Conservation (phyloP, 2,797 vertebrate genomes). For the Gephyroberyx darwinii region DNA sequence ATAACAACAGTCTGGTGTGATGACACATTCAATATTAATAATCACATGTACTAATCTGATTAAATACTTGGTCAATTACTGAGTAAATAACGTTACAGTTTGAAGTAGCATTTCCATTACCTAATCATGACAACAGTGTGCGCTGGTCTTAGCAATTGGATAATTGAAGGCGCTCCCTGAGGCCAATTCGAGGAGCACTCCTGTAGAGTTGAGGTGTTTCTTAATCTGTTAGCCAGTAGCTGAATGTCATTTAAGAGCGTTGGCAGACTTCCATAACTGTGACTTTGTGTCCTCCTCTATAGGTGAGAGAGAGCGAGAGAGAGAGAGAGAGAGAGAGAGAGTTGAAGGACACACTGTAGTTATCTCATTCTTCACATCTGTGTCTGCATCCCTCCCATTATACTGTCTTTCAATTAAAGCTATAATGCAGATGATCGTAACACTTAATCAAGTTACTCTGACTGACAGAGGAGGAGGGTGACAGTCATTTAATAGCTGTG, state of each 20-base stretch:
- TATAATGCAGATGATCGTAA: constrained; percentile 9
- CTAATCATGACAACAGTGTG: constrained; percentile 1
- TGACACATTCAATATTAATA: not conserved
- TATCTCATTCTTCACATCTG: constrained; percentile 18
- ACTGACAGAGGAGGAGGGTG: constrained; percentile 2
- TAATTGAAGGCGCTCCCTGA: constrained; percentile 31
- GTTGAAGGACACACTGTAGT: constrained; percentile 13
- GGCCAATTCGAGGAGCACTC: constrained; percentile 33
- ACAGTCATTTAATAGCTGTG: constrained; percentile 23
- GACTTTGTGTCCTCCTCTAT: constrained; percentile 62
- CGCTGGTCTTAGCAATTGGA: constrained; percentile 24
- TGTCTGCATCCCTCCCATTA: constrained; percentile 23
- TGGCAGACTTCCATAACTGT: constrained; percentile 64
- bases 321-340: constrained; percentile 11
- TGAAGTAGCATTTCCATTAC: not conserved
- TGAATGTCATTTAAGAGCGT: constrained; percentile 63
- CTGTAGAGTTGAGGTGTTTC: constrained; percentile 60
- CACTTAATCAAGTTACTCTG: constrained; percentile 3
- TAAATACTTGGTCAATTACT: not conserved
- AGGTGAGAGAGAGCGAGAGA: constrained; percentile 22
- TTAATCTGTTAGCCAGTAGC: constrained; percentile 59
- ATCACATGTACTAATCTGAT: not conserved
- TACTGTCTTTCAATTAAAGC: constrained; percentile 32
- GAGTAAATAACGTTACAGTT: no score
- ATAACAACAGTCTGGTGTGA: not conserved